These are phyloP conservation scores for Conopomorpha cramerella DNA, from an alignment of 1,140 invertebrate genomes.

Conservation along the genomic window DNA sequence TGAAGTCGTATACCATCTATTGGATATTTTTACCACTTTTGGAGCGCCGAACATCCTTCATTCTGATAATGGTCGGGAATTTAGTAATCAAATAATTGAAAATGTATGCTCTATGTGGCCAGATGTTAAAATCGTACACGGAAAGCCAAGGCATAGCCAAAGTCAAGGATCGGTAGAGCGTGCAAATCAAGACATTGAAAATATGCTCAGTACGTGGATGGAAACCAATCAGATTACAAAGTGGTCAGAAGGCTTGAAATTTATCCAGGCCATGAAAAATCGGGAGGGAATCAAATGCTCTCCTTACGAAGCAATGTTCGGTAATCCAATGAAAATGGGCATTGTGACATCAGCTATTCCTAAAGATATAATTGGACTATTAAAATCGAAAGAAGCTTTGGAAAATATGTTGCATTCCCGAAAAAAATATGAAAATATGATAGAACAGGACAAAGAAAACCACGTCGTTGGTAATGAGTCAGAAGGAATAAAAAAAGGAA, in stretches of 20 bases:
- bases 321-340: too few relatives aligned
- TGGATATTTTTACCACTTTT: constrained; percentile 24
- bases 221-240: constrained; percentile 15
- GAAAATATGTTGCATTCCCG: too few relatives aligned
- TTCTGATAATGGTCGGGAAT: constrained; percentile 32
- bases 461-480: too few relatives aligned
- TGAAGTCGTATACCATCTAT: constrained; percentile 15
- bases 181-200: constrained; percentile 38
- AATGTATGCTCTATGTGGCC: constrained; percentile 29
- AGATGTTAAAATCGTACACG: constrained; percentile 31
- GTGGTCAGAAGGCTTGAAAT: constrained; percentile 18
- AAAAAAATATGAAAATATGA: too few relatives aligned
- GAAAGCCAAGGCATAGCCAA: constrained; percentile 21
- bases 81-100: constrained; percentile 23
- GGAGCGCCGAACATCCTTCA: constrained; percentile 31
- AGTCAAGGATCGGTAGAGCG: constrained; percentile 30
- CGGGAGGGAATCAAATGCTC: too few relatives aligned
- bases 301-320: too few relatives aligned
- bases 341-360: too few relatives aligned
- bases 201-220: constrained; percentile 31
- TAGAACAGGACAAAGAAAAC: too few relatives aligned
- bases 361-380: too few relatives aligned
- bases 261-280: constrained; percentile 28
- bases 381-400: too few relatives aligned
- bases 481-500: too few relatives aligned